A percentile compares a stretch with the other conserved stretches of the same genome.
phyloP scores from a whole-genome alignment of 92 coral and sea anemone genomes.

The Metridium senile region DNA sequence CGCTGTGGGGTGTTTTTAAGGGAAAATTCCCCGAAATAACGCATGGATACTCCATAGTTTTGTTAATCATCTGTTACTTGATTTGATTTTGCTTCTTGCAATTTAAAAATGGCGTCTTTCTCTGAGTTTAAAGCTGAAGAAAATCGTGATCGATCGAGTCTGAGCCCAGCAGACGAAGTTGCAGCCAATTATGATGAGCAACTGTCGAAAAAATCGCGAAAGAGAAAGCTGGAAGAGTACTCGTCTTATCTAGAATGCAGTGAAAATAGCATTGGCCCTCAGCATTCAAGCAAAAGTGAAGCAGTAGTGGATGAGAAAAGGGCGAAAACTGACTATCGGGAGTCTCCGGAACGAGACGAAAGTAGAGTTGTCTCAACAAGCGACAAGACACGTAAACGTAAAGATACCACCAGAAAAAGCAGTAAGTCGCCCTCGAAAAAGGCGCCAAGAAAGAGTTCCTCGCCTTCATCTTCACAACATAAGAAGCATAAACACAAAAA shows the following conservation, averaged over 20 bases:
- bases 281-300: background rate
- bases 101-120: background rate
- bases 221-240: background rate
- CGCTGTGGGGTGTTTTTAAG: background rate
- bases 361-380: background rate
- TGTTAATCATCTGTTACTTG: background rate
- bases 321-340: background rate
- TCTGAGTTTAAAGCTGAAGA: background rate
- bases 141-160: background rate
- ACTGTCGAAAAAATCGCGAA: background rate
- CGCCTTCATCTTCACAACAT: background rate
- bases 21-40: constrained; percentile 11
- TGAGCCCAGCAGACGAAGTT: background rate
- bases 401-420: background rate
- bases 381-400: background rate
- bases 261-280: background rate
- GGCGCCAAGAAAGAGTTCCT: background rate
- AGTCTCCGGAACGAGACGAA: background rate
- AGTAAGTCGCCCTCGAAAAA: background rate
- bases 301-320: background rate
- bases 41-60: background rate
- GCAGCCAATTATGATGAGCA: background rate
- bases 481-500: constrained; percentile 10
- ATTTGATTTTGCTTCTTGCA: background rate
- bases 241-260: background rate